Evolutionary conservation across 2,113 vertebrate genomes (phyloP).

Genomic region (Brachypteracias leptosomus): DNA sequence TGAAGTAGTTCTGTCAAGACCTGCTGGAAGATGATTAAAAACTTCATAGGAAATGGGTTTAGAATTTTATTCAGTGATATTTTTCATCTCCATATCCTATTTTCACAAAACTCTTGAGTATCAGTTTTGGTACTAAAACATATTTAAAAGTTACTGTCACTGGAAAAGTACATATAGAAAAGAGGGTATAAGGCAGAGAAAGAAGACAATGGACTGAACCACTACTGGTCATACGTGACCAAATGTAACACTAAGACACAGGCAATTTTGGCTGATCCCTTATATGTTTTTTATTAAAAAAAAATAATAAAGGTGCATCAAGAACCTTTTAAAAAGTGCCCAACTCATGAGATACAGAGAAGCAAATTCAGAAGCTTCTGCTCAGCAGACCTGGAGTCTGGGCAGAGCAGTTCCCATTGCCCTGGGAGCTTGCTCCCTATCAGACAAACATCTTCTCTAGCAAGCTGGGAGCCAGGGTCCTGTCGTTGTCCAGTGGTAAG

Average conservation of each 20-base stretch:
- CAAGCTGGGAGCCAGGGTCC: neutral
- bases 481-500: neutral
- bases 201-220: neutral
- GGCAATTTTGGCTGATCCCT: neutral
- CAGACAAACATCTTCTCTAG: neutral
- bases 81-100: neutral
- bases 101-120: neutral
- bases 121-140: neutral
- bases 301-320: neutral
- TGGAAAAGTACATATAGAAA: neutral
- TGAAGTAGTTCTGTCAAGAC: neutral
- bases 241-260: neutral
- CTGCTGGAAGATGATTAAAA: neutral
- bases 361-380: neutral
- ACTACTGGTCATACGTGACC: neutral
- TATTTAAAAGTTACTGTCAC: neutral
- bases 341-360: neutral
- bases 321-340: neutral
- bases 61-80: neutral
- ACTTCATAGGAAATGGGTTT: neutral
- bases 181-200: neutral
- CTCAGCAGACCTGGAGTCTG: neutral
- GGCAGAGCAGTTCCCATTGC: neutral
- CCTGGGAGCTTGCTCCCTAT: neutral
- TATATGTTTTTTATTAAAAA: fast-evolving